Evolutionary conservation across 2,797 vertebrate genomes (phyloP).

Genomic region (Coregonus suidteri): DNA sequence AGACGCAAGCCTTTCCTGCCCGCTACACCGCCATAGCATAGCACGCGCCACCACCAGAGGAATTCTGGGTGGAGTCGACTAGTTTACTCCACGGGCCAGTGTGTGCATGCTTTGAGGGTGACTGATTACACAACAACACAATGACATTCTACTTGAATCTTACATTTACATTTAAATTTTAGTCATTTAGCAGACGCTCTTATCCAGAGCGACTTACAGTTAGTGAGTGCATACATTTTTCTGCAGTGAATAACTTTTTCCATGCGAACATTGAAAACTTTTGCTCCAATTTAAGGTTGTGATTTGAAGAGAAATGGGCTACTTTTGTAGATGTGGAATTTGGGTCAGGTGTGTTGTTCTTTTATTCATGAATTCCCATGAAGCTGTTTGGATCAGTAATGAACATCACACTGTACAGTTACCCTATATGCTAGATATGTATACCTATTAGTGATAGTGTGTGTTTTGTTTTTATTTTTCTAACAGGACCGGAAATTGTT

Average conservation of each 20-base stretch:
- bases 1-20: constrained; percentile 72
- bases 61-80: constrained; percentile 65
- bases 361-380: not conserved
- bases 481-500: constrained; percentile 93
- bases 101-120: constrained; percentile 17
- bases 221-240: no score
- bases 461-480: constrained; percentile 31
- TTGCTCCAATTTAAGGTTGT: constrained; percentile 60
- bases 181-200: no score
- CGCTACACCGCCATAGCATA: constrained; percentile 29
- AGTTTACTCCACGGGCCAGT: constrained; percentile 41
- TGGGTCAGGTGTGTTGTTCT: not conserved
- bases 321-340: constrained; percentile 6
- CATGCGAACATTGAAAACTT: constrained; percentile 51
- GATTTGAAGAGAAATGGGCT: constrained; percentile 12
- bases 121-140: constrained; percentile 32
- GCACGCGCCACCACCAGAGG: constrained; percentile 60
- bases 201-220: no score
- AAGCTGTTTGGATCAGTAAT: not conserved
- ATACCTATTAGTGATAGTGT: not conserved
- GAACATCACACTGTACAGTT: not conserved
- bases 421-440: not conserved
- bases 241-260: constrained; percentile 58
- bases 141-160: constrained; percentile 46
- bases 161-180: no score